These are phyloP conservation scores for Altica lythri DNA, from an alignment of 2,888 invertebrate species.

Conservation along the genomic window DNA sequence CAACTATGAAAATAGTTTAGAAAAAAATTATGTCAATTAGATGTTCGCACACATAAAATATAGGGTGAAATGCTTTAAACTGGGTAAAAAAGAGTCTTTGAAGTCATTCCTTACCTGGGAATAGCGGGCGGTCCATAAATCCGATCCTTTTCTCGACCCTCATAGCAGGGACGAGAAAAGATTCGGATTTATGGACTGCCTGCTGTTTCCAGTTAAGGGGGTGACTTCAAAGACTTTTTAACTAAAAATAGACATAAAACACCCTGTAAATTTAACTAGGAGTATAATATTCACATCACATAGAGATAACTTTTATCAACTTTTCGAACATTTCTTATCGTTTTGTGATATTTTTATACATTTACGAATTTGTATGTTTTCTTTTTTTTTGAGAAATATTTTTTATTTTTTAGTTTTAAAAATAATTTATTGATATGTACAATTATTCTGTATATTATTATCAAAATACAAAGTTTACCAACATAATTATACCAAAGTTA, in stretches of 20 bases:
- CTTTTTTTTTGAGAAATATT: conserved; percentile 36
- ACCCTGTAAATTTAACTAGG: conserved; percentile 27
- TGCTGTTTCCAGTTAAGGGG: too few species aligned
- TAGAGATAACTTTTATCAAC: conserved; percentile 19
- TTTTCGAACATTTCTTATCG: conserved; percentile 34
- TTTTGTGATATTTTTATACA: conserved; percentile 42
- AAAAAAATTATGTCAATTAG: conserved; percentile 42
- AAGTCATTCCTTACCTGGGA: too few species aligned
- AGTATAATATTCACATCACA: conserved; percentile 37
- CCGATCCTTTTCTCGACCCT: too few species aligned
- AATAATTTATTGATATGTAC: conserved; percentile 39
- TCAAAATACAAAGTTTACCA: conserved; percentile 50
- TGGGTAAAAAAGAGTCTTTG: too few species aligned
- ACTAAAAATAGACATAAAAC: too few species aligned
- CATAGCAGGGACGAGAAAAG: too few species aligned
- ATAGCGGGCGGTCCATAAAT: too few species aligned
- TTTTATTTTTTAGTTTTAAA: conserved; percentile 44
- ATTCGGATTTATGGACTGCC: too few species aligned
- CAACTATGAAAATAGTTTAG: conserved; percentile 2
- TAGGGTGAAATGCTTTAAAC: conserved; percentile 1
- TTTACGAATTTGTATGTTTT: conserved; percentile 33
- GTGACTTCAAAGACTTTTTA: too few species aligned
- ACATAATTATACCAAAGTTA: conserved; percentile 71
- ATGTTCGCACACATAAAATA: conserved; percentile 39
- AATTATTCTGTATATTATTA: conserved; percentile 37